phyloP scores from a whole-genome alignment of 37 sponge, comb jelly and placozoan species.

The Sycon ciliatum region DNA sequence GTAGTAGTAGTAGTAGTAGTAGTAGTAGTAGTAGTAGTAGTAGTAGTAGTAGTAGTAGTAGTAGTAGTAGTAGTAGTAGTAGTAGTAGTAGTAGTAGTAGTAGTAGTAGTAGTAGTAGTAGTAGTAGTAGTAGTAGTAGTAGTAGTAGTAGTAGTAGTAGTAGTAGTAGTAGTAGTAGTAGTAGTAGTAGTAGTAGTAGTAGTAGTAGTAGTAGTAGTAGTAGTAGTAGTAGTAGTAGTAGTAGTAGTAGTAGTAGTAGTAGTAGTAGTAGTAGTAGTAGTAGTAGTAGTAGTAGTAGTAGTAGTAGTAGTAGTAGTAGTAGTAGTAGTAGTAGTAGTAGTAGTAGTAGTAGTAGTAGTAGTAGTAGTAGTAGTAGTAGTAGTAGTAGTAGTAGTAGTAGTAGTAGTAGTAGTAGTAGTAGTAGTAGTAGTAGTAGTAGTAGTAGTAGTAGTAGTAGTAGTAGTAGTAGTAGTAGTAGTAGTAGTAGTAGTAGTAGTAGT shows the following conservation, averaged over 20 bases:
- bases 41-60: slow-evolving; percentile 6
- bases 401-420: slow-evolving; percentile 6
- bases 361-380: slow-evolving; percentile 8
- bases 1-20: slow-evolving; percentile 8
- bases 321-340: slow-evolving; percentile 8
- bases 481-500: slow-evolving; percentile 1
- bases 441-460: slow-evolving; percentile 8
- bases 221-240: slow-evolving; percentile 6
- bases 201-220: slow-evolving; percentile 8
- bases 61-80: slow-evolving; percentile 8
- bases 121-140: slow-evolving; percentile 8
- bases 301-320: slow-evolving; percentile 8
- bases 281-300: slow-evolving; percentile 6
- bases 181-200: slow-evolving; percentile 8
- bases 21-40: slow-evolving; percentile 8
- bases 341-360: slow-evolving; percentile 6
- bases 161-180: slow-evolving; percentile 6
- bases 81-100: slow-evolving; percentile 8
- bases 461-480: slow-evolving; percentile 6
- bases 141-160: slow-evolving; percentile 8
- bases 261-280: slow-evolving; percentile 8
- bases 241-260: slow-evolving; percentile 8
- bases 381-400: slow-evolving; percentile 8
- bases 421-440: slow-evolving; percentile 8
- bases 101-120: slow-evolving; percentile 6